Evolutionary conservation across 2,888 invertebrate species (phyloP), one percentile per base, ranked within the genome.

Genomic region (Nomada fabriciana): DNA sequence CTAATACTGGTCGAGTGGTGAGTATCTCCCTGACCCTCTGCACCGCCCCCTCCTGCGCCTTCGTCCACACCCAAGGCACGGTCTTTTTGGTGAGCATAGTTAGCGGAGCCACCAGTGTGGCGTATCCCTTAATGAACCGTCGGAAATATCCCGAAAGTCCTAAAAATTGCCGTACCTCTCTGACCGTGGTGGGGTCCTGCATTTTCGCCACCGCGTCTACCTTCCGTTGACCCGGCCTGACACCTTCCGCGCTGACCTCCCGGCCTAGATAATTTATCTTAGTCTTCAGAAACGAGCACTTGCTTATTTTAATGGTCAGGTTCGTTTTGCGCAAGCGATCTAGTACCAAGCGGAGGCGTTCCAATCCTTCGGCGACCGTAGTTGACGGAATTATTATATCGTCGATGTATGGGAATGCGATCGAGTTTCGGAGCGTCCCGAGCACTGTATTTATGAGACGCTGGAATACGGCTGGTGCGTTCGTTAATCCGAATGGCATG

Each of bases 1-100:
- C 25, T 2, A 2, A 0, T 0, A 2, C 2, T 2, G 25, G 25
- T 25, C 2, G 1, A 2, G 2, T 2, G 0, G 2, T 25, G 2
- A 25, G 25, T 25, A 2, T 2, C 25, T 25, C 25, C 25, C 2
- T 25, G 25, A 25, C 25, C 0, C 25, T 25, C 25, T 25, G 25
- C 25, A 25, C 25, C 1, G 25, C 25, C 25, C 25, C 25, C 25
- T 25, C 1, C 25, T 25, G 25, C 25, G 25, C 25, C 25, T 25
- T 2, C 25, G 25, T 25, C 25, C 25, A 25, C 2, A 25, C 25
- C 25, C 25, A 25, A 2, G 25, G 25, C 25, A 25, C 25, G 1
- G 1, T 25, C 50, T 2, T 60, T 20, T n/a, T 18, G 18, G 0
- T 18, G 1, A 18, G 18, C 1, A n/a, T n/a, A 11, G 36, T 61